Evolutionary conservation across 1,140 invertebrate genomes (phyloP).

Genomic region (Hydropsyche tenuis): DNA sequence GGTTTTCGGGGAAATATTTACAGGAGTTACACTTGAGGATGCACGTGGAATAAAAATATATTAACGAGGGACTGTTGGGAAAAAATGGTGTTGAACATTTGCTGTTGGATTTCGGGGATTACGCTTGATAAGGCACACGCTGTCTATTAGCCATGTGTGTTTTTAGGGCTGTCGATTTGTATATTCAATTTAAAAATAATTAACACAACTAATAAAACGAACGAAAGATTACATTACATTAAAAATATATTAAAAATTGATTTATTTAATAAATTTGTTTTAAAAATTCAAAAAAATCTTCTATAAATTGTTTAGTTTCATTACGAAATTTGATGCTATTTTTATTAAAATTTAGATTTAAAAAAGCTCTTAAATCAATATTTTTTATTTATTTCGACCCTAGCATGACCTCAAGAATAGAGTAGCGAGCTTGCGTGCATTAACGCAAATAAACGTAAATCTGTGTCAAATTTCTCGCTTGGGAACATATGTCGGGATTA

Average conservation of each 20-base stretch:
- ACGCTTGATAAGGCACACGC: slow-evolving; percentile 44
- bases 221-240: too few species aligned
- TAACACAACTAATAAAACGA: too few species aligned
- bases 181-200: slow-evolving; percentile 9
- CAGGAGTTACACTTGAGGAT: neutral
- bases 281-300: neutral
- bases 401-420: slow-evolving; percentile 1
- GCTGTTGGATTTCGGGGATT: slow-evolving; percentile 34
- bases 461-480: slow-evolving; percentile 45
- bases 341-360: too few species aligned
- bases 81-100: slow-evolving; percentile 41
- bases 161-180: slow-evolving; percentile 6
- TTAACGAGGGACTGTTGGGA: neutral
- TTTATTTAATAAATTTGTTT: too few species aligned
- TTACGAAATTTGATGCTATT: too few species aligned
- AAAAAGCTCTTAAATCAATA: too few species aligned
- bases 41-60: slow-evolving; percentile 26
- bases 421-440: slow-evolving; percentile 8
- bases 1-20: slow-evolving; percentile 12
- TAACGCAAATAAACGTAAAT: slow-evolving; percentile 49
- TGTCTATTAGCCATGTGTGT: slow-evolving; percentile 23
- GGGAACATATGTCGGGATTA: slow-evolving; percentile 48
- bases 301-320: neutral
- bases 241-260: too few species aligned
- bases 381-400: neutral